Percentiles rank a stretch among this genome's conserved stretches.
Conservation (phyloP, 2,113 vertebrate species). For the Pollimyrus isidori region DNA sequence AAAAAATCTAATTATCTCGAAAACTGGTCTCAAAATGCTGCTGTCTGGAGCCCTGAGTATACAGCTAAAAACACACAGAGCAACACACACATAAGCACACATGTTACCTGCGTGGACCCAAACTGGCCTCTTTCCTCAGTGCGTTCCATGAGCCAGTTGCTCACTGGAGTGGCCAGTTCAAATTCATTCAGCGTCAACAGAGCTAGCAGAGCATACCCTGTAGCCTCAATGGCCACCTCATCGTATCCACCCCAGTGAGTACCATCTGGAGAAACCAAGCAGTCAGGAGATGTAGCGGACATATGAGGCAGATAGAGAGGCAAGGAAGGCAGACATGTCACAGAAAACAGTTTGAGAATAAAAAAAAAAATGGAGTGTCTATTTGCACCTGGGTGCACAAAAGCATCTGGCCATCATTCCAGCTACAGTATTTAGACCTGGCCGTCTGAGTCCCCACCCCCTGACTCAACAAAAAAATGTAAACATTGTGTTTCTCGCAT, state of each 20-base stretch:
- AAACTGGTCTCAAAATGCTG: no score
- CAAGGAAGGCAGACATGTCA: neutral
- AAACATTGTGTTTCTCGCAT: no score
- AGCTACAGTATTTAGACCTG: no score
- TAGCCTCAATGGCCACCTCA: slow-evolving; percentile 23
- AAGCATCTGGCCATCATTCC: no score
- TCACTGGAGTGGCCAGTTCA: neutral
- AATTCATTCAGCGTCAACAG: slow-evolving; percentile 14
- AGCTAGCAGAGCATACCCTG: slow-evolving; percentile 26
- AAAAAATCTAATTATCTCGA: neutral
- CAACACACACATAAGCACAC: neutral
- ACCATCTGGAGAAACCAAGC: slow-evolving; percentile 13
- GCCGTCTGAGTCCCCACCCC: no score
- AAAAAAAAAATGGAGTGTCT: no score
- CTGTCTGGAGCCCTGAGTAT: neutral
- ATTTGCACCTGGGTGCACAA: no score
- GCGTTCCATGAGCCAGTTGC: slow-evolving; percentile 30
- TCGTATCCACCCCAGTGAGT: slow-evolving; percentile 19
- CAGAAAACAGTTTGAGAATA: no score
- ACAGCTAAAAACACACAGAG: neutral
- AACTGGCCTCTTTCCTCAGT: slow-evolving; percentile 21
- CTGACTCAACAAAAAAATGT: no score
- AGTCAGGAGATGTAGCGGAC: neutral
- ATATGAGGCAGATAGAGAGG: neutral
- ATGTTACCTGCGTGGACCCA: slow-evolving; percentile 35